These are phyloP conservation scores for Asobara japonica DNA, from an alignment of 1,140 invertebrate genomes.

Conservation along the genomic window DNA sequence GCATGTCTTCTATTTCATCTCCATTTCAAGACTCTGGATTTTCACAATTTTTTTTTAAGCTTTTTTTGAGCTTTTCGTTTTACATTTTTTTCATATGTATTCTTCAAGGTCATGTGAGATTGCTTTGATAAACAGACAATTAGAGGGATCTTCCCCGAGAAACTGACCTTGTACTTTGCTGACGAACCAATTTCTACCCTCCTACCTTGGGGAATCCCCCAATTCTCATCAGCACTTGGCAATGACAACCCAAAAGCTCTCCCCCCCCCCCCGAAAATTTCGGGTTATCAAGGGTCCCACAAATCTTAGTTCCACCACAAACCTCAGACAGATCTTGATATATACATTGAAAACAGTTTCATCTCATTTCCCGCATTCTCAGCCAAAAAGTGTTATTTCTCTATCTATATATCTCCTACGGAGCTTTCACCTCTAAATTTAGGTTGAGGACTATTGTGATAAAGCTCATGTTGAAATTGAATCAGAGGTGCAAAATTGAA, in stretches of 20 bases:
- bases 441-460: too few species aligned
- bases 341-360: conserved; percentile 45
- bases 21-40: background rate
- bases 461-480: too few species aligned
- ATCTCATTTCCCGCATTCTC: conserved; percentile 1
- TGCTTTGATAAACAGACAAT: too few species aligned
- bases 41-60: too few species aligned
- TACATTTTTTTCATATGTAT: too few species aligned
- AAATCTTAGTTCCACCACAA: conserved; percentile 32
- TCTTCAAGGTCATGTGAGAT: too few species aligned
- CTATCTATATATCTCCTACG: background rate
- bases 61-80: too few species aligned
- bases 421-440: too few species aligned
- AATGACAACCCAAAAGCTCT: conserved; percentile 8
- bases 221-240: background rate
- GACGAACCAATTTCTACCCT: background rate
- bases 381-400: background rate
- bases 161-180: too few species aligned
- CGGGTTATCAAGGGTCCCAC: conserved; percentile 13
- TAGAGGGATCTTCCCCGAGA: too few species aligned
- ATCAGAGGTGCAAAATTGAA: too few species aligned
- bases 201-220: background rate
- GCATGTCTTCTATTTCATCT: background rate
- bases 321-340: conserved; percentile 47
- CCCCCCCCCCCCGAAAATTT: background rate